These are phyloP conservation scores for Donacobius atricapilla DNA, from an alignment of 2,113 vertebrate genomes.

Conservation along the genomic window DNA sequence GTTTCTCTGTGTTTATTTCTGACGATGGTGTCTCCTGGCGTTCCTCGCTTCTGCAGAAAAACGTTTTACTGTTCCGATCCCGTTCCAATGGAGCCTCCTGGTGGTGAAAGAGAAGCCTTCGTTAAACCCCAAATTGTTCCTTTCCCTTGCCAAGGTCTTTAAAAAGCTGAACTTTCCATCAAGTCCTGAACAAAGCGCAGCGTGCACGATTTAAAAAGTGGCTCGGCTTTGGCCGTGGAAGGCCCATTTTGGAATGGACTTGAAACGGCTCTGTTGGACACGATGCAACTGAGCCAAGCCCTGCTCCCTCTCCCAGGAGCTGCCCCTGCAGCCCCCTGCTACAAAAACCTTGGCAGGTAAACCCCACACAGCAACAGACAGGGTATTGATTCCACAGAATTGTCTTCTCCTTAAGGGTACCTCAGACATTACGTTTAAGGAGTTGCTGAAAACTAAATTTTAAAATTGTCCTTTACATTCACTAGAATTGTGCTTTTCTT, in stretches of 20 bases:
- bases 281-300: neutral
- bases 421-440: neutral
- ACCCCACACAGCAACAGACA: neutral
- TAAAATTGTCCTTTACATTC: neutral
- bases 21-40: fast-evolving
- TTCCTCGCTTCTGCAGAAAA: neutral
- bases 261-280: neutral
- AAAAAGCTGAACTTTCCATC: neutral
- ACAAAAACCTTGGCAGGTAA: neutral
- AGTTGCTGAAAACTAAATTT: neutral
- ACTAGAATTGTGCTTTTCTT: neutral
- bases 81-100: neutral
- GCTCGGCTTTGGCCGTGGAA: neutral
- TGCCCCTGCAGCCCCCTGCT: neutral
- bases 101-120: neutral
- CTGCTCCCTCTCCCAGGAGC: too few species aligned
- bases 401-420: neutral
- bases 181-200: neutral
- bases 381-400: neutral
- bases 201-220: too few species aligned
- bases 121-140: neutral
- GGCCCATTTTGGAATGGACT: neutral
- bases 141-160: neutral
- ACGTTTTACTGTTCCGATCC: neutral
- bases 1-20: neutral